phyloP scores from a whole-genome alignment of 1,140 invertebrate species.

The Zaprionus tsacasi region DNA sequence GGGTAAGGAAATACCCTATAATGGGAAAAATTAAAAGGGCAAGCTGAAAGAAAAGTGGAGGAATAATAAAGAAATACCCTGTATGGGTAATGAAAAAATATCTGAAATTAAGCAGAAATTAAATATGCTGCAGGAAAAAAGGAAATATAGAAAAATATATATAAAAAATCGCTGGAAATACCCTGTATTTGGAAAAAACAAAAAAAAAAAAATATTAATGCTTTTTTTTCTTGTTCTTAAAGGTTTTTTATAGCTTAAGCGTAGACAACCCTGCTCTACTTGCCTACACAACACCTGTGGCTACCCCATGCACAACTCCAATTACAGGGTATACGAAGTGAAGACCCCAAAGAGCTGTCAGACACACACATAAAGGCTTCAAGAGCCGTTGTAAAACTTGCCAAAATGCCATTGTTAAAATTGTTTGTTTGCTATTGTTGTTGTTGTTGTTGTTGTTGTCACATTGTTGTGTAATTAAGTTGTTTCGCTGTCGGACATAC shows the following conservation, averaged over 20 bases:
- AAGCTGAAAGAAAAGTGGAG: no score
- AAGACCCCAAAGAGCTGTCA: slow-evolving; percentile 15
- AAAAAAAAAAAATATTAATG: no score
- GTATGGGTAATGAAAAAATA: background rate
- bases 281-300: background rate
- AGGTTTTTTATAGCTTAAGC: no score
- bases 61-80: background rate
- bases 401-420: slow-evolving; percentile 55
- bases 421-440: slow-evolving; percentile 24
- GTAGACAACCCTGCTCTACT: background rate
- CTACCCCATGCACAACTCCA: background rate
- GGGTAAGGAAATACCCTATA: background rate
- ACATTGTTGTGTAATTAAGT: slow-evolving; percentile 77
- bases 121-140: no score
- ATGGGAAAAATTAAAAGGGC: background rate
- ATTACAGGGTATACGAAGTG: slow-evolving; percentile 18
- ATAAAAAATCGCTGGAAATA: no score
- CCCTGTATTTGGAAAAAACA: background rate
- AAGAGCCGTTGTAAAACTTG: slow-evolving; percentile 56
- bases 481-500: slow-evolving; percentile 66
- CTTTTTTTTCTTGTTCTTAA: no score
- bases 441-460: slow-evolving; percentile 25
- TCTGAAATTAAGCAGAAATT: no score
- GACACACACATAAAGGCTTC: slow-evolving; percentile 17
- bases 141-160: no score